phyloP scores from a whole-genome alignment of 1,140 invertebrate species.

The Adelges cooleyi region DNA sequence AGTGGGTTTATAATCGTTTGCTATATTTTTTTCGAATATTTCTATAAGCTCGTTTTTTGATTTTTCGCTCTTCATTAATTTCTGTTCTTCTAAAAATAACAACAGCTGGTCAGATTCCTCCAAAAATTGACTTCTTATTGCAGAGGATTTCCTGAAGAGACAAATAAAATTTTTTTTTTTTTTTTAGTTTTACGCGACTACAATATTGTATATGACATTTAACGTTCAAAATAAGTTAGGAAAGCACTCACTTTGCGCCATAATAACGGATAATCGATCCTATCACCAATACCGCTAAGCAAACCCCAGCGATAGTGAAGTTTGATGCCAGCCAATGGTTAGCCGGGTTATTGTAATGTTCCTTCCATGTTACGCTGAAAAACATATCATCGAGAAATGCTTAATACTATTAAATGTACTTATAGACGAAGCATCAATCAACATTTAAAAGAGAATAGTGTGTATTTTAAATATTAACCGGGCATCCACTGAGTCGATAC shows the following conservation, averaged over 20 bases:
- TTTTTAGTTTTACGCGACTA: too few species aligned
- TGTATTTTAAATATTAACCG: too few species aligned
- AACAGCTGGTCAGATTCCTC: neutral
- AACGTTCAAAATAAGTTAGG: neutral
- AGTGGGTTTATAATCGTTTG: neutral
- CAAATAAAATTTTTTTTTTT: neutral
- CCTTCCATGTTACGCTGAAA: constrained; percentile 1
- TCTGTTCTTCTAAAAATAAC: constrained; percentile 21
- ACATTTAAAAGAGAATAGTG: too few species aligned
- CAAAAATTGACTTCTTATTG: neutral
- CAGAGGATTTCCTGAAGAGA: neutral
- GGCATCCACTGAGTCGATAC: too few species aligned
- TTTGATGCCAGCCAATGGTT: constrained; percentile 16
- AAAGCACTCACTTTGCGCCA: neutral
- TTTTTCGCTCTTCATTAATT: constrained; percentile 19
- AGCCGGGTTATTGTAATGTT: neutral
- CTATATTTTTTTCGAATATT: constrained; percentile 9
- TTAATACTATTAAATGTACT: too few species aligned
- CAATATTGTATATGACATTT: too few species aligned
- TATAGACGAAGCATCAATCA: too few species aligned
- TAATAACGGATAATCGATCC: neutral
- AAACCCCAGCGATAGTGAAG: neutral
- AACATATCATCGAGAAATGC: too few species aligned
- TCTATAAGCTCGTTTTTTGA: neutral
- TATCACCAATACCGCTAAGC: neutral